A percentile compares a stretch with the other conserved stretches of the same genome.
Evolutionary conservation across 2,113 vertebrate genomes (phyloP).

Genomic region (Tupaia tana): DNA sequence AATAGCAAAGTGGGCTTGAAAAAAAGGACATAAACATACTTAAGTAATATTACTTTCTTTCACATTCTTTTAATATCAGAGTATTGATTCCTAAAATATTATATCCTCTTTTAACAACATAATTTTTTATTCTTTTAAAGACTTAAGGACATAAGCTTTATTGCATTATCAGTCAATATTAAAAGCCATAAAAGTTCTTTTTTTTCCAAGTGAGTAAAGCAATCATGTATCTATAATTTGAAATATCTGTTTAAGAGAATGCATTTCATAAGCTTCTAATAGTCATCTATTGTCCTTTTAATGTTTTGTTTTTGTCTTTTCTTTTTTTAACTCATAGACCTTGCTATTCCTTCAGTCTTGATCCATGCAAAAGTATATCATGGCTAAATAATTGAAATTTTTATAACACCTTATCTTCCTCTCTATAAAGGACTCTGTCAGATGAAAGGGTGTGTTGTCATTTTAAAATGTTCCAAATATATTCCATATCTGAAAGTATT

Average conservation of each 20-base stretch:
- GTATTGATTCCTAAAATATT: background rate
- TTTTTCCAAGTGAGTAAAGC: background rate
- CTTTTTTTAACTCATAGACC: background rate
- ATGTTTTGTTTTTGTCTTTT: background rate
- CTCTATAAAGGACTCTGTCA: background rate
- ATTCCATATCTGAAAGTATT: background rate
- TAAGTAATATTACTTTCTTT: background rate
- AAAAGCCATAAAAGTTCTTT: background rate
- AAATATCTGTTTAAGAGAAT: conserved; percentile 23
- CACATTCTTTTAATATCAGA: background rate
- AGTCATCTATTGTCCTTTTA: background rate
- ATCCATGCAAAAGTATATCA: background rate
- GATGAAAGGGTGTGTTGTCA: background rate
- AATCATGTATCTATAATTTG: background rate
- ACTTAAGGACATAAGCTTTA: background rate
- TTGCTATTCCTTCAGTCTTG: background rate
- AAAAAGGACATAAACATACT: background rate
- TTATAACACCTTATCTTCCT: background rate
- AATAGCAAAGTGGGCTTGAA: background rate
- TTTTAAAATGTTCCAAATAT: conserved; percentile 1
- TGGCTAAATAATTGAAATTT: conserved; percentile 4
- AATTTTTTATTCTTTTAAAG: conserved; percentile 46
- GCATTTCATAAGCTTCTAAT: background rate
- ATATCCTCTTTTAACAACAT: background rate
- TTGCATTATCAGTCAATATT: background rate